phyloP scores from a whole-genome alignment of 2,113 vertebrate genomes.

The Gasterosteus nipponicus region DNA sequence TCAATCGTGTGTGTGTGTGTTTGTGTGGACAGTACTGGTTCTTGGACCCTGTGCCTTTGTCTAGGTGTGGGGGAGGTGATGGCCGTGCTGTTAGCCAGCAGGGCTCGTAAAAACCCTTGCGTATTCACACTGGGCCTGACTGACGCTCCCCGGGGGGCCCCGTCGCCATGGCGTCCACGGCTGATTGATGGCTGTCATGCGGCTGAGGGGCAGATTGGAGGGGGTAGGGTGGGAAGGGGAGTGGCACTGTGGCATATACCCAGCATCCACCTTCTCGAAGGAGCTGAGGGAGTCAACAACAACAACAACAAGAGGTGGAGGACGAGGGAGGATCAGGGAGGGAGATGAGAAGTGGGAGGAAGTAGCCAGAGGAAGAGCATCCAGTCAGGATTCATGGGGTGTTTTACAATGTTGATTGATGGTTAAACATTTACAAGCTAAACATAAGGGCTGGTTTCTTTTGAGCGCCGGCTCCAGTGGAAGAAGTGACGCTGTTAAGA shows the following conservation, averaged over 20 bases:
- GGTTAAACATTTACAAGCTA: constrained; percentile 81
- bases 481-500: constrained; percentile 62
- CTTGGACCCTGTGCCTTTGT: constrained; percentile 79
- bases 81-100: constrained; percentile 75
- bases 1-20: constrained; percentile 26
- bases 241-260: constrained; percentile 86
- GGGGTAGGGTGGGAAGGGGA: constrained; percentile 77
- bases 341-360: constrained; percentile 55
- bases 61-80: constrained; percentile 79
- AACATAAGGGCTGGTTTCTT: constrained; percentile 62
- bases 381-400: constrained; percentile 56
- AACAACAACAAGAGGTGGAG: constrained; percentile 18
- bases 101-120: constrained; percentile 74
- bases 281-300: constrained; percentile 48
- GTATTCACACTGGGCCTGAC: constrained; percentile 87
- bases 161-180: constrained; percentile 84
- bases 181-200: constrained; percentile 93
- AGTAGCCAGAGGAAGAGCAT: constrained; percentile 33
- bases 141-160: constrained; percentile 85
- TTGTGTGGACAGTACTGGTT: constrained; percentile 73
- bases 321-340: constrained; percentile 16
- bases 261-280: constrained; percentile 70
- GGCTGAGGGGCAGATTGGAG: constrained; percentile 85
- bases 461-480: constrained; percentile 57
- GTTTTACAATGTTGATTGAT: constrained; percentile 80